Evolutionary conservation across 2,113 vertebrate species (phyloP).

Genomic region (Pelecanus crispus): DNA sequence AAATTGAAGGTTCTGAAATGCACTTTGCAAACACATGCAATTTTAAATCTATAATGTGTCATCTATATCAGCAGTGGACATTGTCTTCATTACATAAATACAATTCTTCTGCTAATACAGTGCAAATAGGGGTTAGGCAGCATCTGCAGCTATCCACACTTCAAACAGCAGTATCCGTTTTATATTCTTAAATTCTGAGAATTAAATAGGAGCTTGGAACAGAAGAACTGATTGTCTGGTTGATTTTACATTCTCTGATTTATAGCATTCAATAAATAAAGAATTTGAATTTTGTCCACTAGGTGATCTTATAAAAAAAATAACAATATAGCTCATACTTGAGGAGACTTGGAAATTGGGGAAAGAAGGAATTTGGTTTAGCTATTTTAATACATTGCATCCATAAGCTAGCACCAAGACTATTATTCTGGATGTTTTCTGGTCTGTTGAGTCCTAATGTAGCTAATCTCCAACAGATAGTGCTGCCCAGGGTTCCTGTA

Average conservation of each 20-base stretch:
- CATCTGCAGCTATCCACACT: slow-evolving; percentile 24
- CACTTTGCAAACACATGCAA: slow-evolving; percentile 35
- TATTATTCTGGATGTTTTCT: slow-evolving; percentile 58
- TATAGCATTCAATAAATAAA: not conserved
- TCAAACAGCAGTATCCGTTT: not conserved
- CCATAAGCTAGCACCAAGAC: slow-evolving; percentile 19
- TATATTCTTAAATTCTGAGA: slow-evolving; percentile 15
- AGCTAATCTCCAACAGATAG: slow-evolving; percentile 59
- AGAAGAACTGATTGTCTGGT: not conserved
- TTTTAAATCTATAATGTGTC: slow-evolving; percentile 58
- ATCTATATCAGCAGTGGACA: slow-evolving; percentile 35
- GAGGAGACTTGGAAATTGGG: not conserved
- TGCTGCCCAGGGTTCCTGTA: slow-evolving; percentile 48
- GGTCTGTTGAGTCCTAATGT: slow-evolving; percentile 49
- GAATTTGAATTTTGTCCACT: not conserved
- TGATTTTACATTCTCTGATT: not conserved
- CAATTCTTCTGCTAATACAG: slow-evolving; percentile 43
- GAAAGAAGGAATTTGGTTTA: not conserved
- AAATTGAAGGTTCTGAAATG: slow-evolving; percentile 40
- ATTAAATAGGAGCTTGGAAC: not conserved
- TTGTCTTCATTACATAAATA: slow-evolving; percentile 55
- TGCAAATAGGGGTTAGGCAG: slow-evolving; percentile 40
- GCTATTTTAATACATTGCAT: not conserved
- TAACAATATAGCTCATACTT: not conserved
- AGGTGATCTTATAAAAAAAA: not conserved